Base-by-base conservation (phyloP, 2,113 vertebrate species). In the Poecilia latipinna region DNA sequence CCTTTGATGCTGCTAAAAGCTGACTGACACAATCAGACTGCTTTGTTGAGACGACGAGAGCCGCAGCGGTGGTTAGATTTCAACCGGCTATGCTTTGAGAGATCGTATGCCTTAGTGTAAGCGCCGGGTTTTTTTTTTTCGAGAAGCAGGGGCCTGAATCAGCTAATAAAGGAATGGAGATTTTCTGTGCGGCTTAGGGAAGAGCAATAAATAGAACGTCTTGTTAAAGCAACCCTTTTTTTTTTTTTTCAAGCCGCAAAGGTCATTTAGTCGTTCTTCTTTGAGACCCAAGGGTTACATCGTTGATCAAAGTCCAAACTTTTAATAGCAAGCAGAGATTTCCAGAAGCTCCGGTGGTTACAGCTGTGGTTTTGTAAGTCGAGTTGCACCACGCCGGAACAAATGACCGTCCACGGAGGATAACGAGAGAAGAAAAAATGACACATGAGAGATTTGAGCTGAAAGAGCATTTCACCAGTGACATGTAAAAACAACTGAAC, bases 261-360 rank as follows among this genome's bases (percentile, higher is more conserved):
- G 90, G 75, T 82, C 61, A 82, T 88, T 91, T 82, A 15, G 63
- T 69, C 64, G 51, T 61, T 32, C 68, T 71, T 66, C 33, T 79
- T 74, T 66, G 61, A 39, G 68, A 90, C 69, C 75, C 71, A 7
- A n/a, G 61, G 68, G 71, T 61, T 80, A 76, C 48, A 85, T 78
- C 17, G 7, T 4, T 82, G 89, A 90, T 93, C 84, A 90, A 78
- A 86, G 82, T 75, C 37, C 70, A 65, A 67, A 78, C 61, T 89
- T 90, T 91, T 86, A 93, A 90, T 87, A 72, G 80, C 4, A 15
- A 86, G 74, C 74, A 70, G 80, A 87, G 75, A 86, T 86, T 84
- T 87, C 51, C 70, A 77, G 68, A 74, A 73, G 79, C 65, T 76
- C 74, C 74, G 26, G 39, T 73, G 78, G 70, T 85, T 73, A 75